Conservation (phyloP, 2,888 invertebrate genomes). For the Chironomus tentans region DNA sequence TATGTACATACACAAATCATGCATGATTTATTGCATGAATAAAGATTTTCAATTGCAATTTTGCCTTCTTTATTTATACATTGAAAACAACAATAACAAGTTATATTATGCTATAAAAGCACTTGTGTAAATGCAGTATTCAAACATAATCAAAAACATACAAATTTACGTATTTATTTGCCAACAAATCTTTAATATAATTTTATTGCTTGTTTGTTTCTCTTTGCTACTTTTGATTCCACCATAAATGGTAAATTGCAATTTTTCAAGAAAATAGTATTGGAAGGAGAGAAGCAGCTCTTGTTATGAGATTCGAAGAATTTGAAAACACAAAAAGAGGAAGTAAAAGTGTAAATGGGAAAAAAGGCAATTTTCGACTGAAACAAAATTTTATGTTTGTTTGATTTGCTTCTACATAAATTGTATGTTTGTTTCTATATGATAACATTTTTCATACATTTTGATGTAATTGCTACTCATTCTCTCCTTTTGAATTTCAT, state of each 20-base stretch:
- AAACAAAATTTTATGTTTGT: neutral
- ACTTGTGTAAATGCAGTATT: slow-evolving; percentile 9
- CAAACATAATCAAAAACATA: slow-evolving; percentile 26
- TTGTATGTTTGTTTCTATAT: neutral
- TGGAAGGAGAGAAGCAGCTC: neutral
- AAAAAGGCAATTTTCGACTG: neutral
- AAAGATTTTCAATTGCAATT: slow-evolving; percentile 19
- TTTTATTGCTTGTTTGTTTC: too few relatives aligned
- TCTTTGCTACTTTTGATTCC: neutral
- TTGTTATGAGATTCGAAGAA: too few relatives aligned
- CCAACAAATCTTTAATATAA: neutral
- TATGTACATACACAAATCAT: slow-evolving; percentile 13
- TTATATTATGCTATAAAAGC: neutral
- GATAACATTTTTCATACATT: neutral
- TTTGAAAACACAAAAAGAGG: neutral
- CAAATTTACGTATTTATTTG: slow-evolving; percentile 25
- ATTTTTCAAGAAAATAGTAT: neutral
- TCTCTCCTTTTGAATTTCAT: neutral
- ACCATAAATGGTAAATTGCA: neutral
- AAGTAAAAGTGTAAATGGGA: neutral
- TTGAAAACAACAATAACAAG: neutral
- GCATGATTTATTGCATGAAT: slow-evolving; percentile 23
- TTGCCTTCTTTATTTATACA: neutral
- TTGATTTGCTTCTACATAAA: slow-evolving; percentile 7
- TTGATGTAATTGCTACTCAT: neutral